Evolutionary conservation across 2,888 invertebrate species (phyloP).

Genomic region (Acronicta leporina): DNA sequence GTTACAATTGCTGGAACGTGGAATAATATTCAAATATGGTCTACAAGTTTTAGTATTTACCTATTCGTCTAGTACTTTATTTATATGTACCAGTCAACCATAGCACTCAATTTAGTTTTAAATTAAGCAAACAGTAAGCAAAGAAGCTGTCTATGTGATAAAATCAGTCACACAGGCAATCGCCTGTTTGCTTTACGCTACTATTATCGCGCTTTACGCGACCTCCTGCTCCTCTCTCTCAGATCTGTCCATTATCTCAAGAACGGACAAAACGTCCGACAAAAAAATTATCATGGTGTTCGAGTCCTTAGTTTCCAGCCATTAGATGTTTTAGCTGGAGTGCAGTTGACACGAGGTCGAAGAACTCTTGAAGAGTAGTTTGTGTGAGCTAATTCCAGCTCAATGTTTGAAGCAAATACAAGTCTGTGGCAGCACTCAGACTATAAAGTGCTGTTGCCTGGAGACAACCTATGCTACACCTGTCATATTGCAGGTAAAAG

Average conservation of each 20-base stretch:
- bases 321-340: constrained; percentile 21
- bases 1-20: neutral
- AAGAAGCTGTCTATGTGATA: no score
- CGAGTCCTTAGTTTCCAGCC: constrained; percentile 12
- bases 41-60: no score
- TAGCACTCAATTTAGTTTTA: no score
- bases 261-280: neutral
- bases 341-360: constrained; percentile 42
- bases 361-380: no score
- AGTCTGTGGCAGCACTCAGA: constrained; percentile 30
- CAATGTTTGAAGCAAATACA: constrained; percentile 47
- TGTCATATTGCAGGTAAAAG: neutral
- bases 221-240: no score
- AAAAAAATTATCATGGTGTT: neutral
- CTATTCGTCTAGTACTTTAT: no score
- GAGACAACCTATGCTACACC: neutral
- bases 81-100: no score
- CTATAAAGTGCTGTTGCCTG: constrained; percentile 1
- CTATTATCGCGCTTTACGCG: no score
- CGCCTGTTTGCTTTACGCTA: no score
- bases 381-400: constrained; percentile 33
- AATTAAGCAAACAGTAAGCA: no score
- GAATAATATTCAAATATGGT: neutral
- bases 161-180: no score
- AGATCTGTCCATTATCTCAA: neutral